phyloP scores from a whole-genome alignment of 2,797 vertebrate species.

The Nasua narica region DNA sequence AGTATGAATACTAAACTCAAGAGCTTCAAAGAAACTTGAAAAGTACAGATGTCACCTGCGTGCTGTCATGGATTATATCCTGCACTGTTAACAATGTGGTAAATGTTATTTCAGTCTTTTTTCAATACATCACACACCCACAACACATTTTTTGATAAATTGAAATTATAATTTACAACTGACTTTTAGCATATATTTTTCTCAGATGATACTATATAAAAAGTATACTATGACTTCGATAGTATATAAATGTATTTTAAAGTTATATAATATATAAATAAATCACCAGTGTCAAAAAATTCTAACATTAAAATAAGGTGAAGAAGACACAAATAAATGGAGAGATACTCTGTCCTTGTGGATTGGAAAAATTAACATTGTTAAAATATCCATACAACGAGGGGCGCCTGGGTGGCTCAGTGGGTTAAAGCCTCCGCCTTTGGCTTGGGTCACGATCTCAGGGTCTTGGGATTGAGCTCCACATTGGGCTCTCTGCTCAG shows the following conservation, averaged over 20 bases:
- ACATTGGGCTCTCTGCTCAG: too few relatives aligned
- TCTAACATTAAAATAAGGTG: not conserved
- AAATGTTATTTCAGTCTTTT: not conserved
- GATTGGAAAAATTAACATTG: not conserved
- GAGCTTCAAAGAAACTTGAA: not conserved
- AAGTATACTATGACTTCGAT: not conserved
- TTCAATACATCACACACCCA: not conserved
- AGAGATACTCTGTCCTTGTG: not conserved
- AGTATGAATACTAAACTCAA: not conserved
- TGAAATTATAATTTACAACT: slow-evolving; percentile 18
- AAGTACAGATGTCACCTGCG: not conserved
- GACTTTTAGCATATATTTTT: not conserved
- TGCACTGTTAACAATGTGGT: not conserved
- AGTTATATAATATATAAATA: not conserved
- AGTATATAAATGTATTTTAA: not conserved
- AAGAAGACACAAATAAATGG: not conserved
- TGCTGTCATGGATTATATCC: not conserved
- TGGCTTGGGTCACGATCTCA: too few relatives aligned
- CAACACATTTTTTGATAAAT: not conserved
- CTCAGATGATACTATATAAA: not conserved
- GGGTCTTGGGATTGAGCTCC: too few relatives aligned
- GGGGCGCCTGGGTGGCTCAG: too few relatives aligned
- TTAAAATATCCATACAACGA: not conserved
- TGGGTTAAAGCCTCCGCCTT: too few relatives aligned
- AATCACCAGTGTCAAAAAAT: not conserved